Evolutionary conservation across 2,113 vertebrate genomes (phyloP).

Genomic region (Hydropotes inermis): DNA sequence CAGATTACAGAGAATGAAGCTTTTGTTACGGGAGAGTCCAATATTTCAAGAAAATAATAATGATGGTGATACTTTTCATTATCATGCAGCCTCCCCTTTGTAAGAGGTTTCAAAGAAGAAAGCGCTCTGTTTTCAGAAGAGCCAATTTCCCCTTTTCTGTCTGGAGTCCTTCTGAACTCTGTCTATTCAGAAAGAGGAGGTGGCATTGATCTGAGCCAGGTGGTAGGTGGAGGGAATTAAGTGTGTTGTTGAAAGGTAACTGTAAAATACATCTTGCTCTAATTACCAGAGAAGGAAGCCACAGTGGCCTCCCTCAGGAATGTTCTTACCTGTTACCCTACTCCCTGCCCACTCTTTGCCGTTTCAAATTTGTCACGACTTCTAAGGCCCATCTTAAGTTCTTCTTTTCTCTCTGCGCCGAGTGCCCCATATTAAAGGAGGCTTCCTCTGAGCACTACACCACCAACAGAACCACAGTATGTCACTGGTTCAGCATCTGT

Average conservation of each 20-base stretch:
- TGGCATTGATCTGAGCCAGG: not conserved
- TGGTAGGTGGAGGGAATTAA: not conserved
- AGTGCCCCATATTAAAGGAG: not conserved
- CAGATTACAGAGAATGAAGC: slow-evolving; percentile 53
- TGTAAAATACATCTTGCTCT: not conserved
- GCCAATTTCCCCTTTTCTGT: not conserved
- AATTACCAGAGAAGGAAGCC: slow-evolving; percentile 3
- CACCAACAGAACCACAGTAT: accelerated
- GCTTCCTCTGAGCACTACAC: not conserved
- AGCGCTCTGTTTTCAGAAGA: not conserved
- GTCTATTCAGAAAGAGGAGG: not conserved
- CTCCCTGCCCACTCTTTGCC: not conserved
- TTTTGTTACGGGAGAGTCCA: slow-evolving; percentile 41
- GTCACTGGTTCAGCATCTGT: not conserved
- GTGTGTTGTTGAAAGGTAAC: not conserved
- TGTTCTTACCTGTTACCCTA: not conserved
- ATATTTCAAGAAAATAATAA: slow-evolving; percentile 55
- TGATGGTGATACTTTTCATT: slow-evolving; percentile 44
- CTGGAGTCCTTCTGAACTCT: not conserved
- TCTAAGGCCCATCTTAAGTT: not conserved
- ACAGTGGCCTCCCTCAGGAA: not conserved
- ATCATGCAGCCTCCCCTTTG: slow-evolving; percentile 3
- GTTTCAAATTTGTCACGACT: not conserved
- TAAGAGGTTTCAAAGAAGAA: slow-evolving; percentile 34
- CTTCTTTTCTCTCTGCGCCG: not conserved